phyloP scores from a whole-genome alignment of 2,888 invertebrate species.

The Apotomis betuletana region DNA sequence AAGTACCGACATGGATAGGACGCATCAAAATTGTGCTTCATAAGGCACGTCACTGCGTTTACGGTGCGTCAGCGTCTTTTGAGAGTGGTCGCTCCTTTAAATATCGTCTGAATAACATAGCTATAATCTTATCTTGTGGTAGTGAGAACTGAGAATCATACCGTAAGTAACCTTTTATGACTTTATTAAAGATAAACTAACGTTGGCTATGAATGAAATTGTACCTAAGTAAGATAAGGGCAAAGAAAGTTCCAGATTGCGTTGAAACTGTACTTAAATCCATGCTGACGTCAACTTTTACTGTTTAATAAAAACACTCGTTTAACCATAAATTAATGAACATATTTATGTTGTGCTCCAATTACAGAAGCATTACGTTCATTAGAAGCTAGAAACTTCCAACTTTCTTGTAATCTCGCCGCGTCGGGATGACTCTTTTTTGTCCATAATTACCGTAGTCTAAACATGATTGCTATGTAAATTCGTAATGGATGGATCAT shows the following conservation, averaged over 20 bases:
- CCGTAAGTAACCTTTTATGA: not conserved
- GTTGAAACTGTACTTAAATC: not conserved
- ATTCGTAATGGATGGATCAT: slow-evolving; percentile 72
- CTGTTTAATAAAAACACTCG: slow-evolving; percentile 15
- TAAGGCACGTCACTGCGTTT: no score
- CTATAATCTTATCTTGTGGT: not conserved
- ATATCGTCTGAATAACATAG: not conserved
- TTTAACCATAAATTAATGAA: slow-evolving; percentile 21
- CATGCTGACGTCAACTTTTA: slow-evolving; percentile 3
- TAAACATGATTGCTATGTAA: slow-evolving; percentile 65
- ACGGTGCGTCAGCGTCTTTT: no score
- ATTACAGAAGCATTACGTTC: slow-evolving; percentile 32
- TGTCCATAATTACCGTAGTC: slow-evolving; percentile 44
- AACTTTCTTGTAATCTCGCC: slow-evolving; percentile 45
- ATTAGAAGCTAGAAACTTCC: slow-evolving; percentile 38
- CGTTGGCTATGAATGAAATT: not conserved
- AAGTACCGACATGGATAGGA: no score
- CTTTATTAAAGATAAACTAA: not conserved
- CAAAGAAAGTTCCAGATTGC: not conserved
- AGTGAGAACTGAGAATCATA: not conserved
- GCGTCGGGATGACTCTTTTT: slow-evolving; percentile 45
- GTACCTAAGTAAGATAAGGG: not conserved
- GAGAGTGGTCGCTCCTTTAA: not conserved
- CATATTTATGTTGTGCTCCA: slow-evolving; percentile 21
- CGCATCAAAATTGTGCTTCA: no score